Percentiles rank a stretch among this genome's conserved stretches.
Conservation (phyloP, 2,113 vertebrate species). For the Leiothrix lutea region DNA sequence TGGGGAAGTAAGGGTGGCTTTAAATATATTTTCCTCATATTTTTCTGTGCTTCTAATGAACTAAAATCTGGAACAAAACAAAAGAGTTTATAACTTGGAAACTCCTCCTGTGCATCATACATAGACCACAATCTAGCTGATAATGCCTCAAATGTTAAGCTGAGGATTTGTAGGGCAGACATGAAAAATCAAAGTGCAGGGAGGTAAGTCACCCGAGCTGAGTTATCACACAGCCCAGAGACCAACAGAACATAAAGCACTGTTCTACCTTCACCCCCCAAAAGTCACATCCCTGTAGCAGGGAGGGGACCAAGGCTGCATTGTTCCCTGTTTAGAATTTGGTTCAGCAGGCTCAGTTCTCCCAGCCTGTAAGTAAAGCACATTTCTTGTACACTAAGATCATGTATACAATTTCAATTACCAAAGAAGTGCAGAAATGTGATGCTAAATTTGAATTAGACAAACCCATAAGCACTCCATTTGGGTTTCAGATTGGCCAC, state of each 20-base stretch:
- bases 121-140: background rate
- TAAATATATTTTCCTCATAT: background rate
- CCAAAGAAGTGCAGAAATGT: background rate
- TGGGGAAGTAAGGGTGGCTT: accelerated
- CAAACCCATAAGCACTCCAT: background rate
- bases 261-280: background rate
- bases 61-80: background rate
- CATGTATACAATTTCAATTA: background rate
- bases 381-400: background rate
- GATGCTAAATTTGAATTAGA: background rate
- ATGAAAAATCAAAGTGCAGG: background rate
- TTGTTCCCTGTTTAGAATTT: background rate
- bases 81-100: background rate
- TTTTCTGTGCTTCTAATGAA: background rate
- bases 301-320: background rate
- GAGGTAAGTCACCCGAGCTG: background rate
- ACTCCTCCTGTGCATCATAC: background rate
- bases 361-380: background rate
- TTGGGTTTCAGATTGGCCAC: conserved; percentile 23
- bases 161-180: background rate
- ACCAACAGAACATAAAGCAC: background rate
- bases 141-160: background rate
- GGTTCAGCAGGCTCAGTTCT: background rate
- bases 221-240: background rate
- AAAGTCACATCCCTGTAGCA: background rate